These are phyloP conservation scores for Eleginops maclovinus DNA, from an alignment of 2,113 vertebrate genomes.

Conservation along the genomic window DNA sequence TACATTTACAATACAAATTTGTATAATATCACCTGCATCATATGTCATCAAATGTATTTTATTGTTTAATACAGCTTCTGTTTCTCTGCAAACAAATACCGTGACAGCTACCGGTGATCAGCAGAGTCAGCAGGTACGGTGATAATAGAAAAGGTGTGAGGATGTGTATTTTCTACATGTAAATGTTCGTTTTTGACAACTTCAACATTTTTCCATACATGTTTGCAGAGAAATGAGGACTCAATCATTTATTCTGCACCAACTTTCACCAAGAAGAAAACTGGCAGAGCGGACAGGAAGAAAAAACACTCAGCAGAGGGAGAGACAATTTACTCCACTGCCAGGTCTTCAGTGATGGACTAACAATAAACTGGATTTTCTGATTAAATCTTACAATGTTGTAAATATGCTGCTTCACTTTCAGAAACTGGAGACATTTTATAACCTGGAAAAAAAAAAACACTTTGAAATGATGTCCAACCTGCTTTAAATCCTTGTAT, in stretches of 20 bases:
- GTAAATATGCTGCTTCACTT: background rate
- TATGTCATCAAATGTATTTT: too few relatives aligned
- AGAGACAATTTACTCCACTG: too few relatives aligned
- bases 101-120: background rate
- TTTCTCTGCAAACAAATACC: background rate
- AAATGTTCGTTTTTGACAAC: background rate
- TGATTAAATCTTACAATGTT: too few relatives aligned
- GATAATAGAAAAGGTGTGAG: background rate
- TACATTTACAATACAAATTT: too few relatives aligned
- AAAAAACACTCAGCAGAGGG: background rate
- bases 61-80: background rate
- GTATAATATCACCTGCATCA: too few relatives aligned
- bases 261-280: rapidly evolving
- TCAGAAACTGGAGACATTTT: too few relatives aligned
- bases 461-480: too few relatives aligned
- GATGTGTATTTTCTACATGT: background rate
- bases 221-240: background rate
- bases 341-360: too few relatives aligned
- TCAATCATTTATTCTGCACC: background rate
- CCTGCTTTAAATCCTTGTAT: too few relatives aligned
- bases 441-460: background rate
- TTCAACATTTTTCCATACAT: background rate
- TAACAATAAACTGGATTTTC: too few relatives aligned
- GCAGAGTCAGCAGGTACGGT: background rate
- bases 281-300: rapidly evolving